A percentile compares a stretch with the other conserved stretches of the same genome.
These are phyloP conservation scores for Amaurobius ferox DNA, from an alignment of 2,888 invertebrate species.

Conservation along the genomic window DNA sequence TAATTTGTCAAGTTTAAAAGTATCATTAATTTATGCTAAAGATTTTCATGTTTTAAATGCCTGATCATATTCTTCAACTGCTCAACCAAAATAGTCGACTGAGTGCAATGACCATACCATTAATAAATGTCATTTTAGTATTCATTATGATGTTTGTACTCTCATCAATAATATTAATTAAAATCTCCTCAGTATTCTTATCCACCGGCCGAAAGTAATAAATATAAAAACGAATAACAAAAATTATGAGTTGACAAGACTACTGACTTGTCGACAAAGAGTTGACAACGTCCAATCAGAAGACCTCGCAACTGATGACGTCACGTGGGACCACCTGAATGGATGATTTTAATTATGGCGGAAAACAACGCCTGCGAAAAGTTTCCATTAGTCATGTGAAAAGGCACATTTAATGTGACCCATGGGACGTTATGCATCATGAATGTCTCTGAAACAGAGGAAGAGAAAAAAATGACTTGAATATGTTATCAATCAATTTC, in stretches of 20 bases:
- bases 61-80: no score
- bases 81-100: no score
- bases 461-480: neutral
- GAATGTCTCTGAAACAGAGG: neutral
- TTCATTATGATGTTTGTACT: neutral
- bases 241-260: neutral
- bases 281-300: constrained; percentile 9
- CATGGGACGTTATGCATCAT: neutral
- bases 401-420: constrained; percentile 12
- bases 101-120: neutral
- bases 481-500: constrained; percentile 9
- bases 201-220: neutral
- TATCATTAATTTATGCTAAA: no score
- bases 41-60: no score
- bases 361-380: constrained; percentile 13
- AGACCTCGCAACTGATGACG: neutral
- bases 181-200: neutral
- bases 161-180: neutral
- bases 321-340: constrained; percentile 3
- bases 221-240: neutral
- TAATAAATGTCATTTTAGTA: neutral
- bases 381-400: constrained; percentile 16
- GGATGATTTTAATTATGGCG: constrained; percentile 11
- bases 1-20: no score
- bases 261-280: neutral